Percentiles rank a stretch among this genome's conserved stretches.
phyloP scores from a whole-genome alignment of 2,888 invertebrate genomes.

The Tridacna gigas region DNA sequence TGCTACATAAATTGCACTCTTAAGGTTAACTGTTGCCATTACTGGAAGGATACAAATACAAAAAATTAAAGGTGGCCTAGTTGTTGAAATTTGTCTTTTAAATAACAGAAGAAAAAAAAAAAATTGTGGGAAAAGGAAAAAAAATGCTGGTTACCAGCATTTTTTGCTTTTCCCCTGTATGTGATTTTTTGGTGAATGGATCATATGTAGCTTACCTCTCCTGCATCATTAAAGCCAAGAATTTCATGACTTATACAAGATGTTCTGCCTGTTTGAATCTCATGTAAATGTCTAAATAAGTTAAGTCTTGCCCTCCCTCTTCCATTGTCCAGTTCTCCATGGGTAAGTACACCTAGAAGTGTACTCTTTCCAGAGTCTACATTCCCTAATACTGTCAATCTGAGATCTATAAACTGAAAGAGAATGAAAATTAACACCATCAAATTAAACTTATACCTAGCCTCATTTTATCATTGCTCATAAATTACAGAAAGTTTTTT shows the following conservation, averaged over 20 bases:
- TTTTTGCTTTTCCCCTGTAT: too few relatives aligned
- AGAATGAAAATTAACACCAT: slow-evolving; percentile 4
- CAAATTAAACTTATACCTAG: background rate
- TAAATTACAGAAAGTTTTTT: too few relatives aligned
- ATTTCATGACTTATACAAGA: slow-evolving; percentile 98
- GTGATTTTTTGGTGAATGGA: too few relatives aligned
- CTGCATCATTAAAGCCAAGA: slow-evolving; percentile 92
- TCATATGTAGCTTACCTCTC: slow-evolving; percentile 74
- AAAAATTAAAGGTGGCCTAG: too few relatives aligned
- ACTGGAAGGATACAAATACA: too few relatives aligned
- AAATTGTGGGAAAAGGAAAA: too few relatives aligned
- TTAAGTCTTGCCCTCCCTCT: slow-evolving; percentile 96
- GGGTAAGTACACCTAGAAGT: slow-evolving; percentile 96
- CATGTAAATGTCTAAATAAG: slow-evolving; percentile 96
- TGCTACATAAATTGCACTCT: too few relatives aligned
- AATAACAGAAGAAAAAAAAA: too few relatives aligned
- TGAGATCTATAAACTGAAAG: slow-evolving; percentile 89
- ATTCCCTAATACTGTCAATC: slow-evolving; percentile 95
- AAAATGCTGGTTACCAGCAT: too few relatives aligned
- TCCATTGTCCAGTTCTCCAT: slow-evolving; percentile 98
- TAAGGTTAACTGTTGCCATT: too few relatives aligned
- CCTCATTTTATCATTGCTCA: too few relatives aligned
- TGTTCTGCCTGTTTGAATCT: slow-evolving; percentile 96
- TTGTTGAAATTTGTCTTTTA: too few relatives aligned
- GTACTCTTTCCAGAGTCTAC: slow-evolving; percentile 99